Evolutionary conservation across 2,113 vertebrate genomes (phyloP).

Genomic region (Parus major): DNA sequence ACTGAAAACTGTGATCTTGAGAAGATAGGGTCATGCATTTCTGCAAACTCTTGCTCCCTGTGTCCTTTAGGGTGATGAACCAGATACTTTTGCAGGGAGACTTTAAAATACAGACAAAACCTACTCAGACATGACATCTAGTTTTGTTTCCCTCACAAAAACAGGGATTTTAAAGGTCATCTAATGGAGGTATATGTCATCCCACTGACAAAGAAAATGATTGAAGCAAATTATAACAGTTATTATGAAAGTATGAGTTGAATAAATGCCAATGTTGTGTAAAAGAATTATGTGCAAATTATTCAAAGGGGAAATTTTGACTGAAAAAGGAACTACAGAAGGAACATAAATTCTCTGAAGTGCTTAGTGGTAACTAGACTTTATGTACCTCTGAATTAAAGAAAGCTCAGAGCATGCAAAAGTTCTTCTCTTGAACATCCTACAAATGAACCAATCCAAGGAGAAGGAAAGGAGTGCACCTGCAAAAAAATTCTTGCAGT

Average conservation of each 20-base stretch:
- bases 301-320: constrained; percentile 20
- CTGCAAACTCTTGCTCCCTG: fast-evolving
- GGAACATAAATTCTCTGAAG: not conserved
- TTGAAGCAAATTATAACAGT: not conserved
- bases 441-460: not conserved
- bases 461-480: not conserved
- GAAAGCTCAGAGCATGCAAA: not conserved
- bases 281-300: not conserved
- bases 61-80: not conserved
- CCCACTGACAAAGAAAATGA: not conserved
- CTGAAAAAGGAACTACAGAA: not conserved
- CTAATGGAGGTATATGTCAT: not conserved
- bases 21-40: not conserved
- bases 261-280: not conserved
- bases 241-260: not conserved
- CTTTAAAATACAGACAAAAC: not conserved
- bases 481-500: not conserved
- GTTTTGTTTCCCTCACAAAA: not conserved
- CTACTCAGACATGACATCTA: not conserved
- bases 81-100: not conserved
- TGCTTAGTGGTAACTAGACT: not conserved
- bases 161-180: not conserved
- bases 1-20: not conserved
- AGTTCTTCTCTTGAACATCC: not conserved
- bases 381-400: not conserved